Evolutionary conservation across 2,797 vertebrate species (phyloP), one percentile per base, ranked within the genome.

Genomic region (Cyprinella venusta): DNA sequence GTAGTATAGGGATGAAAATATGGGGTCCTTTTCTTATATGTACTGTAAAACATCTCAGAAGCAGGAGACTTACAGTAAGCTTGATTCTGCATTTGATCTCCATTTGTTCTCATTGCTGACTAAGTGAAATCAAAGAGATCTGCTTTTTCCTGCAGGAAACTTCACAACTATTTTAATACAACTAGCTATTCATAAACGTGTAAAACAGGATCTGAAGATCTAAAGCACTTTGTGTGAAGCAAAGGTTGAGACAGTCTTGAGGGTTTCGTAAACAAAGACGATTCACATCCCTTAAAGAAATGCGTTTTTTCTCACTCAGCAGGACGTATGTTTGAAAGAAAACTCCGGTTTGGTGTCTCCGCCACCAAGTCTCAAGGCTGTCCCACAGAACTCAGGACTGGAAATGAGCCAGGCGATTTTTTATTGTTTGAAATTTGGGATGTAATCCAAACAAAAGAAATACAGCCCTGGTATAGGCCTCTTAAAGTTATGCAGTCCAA

Each of bases 391-490:
- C 83, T 84, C 40, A 88, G 82, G 12, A 21, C 85, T 91, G 91
- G 91, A 89, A 30, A 10, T 21, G 61, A 76, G 91, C 91, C 92
- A 92, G 89, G 77, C 88, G 82, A 86, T 90, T 92, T 92, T 48
- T 88, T 84, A 74, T 87, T 85, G 92, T 88, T 88, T 86, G 83
- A 91, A 91, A 86, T 87, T 88, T 90, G 89, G 89, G 89, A 93
- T 89, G 89, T 86, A 87, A 88, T 92, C 88, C 90, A 92, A 91
- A 90, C 85, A 90, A 89, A 91, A 90, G 84, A 89, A 86, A 89
- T 85, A 86, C 84, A 88, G 85, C 87, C 89, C 87, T 89, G 88
- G 91, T 90, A 84, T 86, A 84, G 90, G 86, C 91, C 89, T 93
- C 90, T 77, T 71, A 77, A 87, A 89, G 89, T 93, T 93, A 94